Base-by-base conservation (phyloP, 2,888 invertebrate genomes). In the Ochlodes sylvanus region DNA sequence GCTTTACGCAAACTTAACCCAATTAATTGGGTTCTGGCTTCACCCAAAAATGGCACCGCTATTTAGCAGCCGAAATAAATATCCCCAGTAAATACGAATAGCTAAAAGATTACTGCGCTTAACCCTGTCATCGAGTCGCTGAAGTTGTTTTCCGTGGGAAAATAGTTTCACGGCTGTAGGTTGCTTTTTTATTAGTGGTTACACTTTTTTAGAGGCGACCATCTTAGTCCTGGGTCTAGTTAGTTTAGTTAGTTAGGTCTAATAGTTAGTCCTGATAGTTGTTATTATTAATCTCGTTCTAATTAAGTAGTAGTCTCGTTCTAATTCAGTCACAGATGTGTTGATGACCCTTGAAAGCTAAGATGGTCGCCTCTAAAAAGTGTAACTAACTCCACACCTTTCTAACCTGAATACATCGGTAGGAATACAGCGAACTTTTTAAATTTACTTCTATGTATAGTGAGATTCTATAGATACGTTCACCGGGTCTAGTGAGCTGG, bases 11-110 rank as follows among this genome's bases (percentile, higher is more conserved):
- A 50, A 50, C 50, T 50, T 50, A 50, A 50, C 50, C 50, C 17
- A 50, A 19, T 50, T 50, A 50, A 50, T 50, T n/a, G 50, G 19
- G 50, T 19, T 50, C 50, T 19, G 50, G 50, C 10, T 57, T 57
- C 57, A 41, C 44, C 57, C 64, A 15, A 44, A 64, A 64, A 64
- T 64, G 47, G 57, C 38, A 50, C 47, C 47, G n/a, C 57, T 65
- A 15, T 65, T 65, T 64, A 56, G 56, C 56, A 64, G 63, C 19
- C 44, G 47, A 44, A 65, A 57, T 65, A 65, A 57, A 65, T 65
- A 65, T 47, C 7, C 47, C 12, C 19, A 50, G 50, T 50, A 50
- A 12, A 64, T 57, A 64, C 42, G 57, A 50, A 57, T 21, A 65
- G 50, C 57, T 56, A 56, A 50, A 34, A 57, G 64, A 65, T 65